Conservation (phyloP, 2,113 vertebrate species). For the Oncorhynchus mykiss region DNA sequence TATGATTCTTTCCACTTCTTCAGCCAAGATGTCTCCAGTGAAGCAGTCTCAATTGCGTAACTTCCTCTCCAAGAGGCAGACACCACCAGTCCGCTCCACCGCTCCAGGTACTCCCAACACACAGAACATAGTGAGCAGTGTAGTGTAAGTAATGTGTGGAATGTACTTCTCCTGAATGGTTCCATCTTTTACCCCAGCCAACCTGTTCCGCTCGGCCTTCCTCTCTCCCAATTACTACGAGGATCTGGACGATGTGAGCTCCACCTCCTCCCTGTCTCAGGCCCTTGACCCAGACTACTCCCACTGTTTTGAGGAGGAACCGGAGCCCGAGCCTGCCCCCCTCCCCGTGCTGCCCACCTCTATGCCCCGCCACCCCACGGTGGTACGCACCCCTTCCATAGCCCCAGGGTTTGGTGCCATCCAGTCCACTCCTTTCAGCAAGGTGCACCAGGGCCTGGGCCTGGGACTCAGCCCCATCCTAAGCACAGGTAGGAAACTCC, state of each 20-base stretch:
- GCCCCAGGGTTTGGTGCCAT: constrained; percentile 79
- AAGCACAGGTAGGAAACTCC: constrained; percentile 57
- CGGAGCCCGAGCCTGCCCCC: constrained; percentile 47
- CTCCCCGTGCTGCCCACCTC: constrained; percentile 29
- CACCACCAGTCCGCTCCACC: constrained; percentile 88
- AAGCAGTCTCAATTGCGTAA: constrained; percentile 91
- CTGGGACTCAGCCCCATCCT: constrained; percentile 63
- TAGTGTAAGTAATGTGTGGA: no score
- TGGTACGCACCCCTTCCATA: constrained; percentile 86
- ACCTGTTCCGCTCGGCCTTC: constrained; percentile 91
- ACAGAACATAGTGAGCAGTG: background rate
- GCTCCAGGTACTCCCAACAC: constrained; percentile 87
- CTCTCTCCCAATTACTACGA: constrained; percentile 89
- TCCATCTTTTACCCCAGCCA: constrained; percentile 72
- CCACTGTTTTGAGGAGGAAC: constrained; percentile 66
- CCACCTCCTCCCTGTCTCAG: constrained; percentile 85
- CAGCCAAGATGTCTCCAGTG: constrained; percentile 84
- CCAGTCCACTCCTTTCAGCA: constrained; percentile 76
- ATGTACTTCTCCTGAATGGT: background rate
- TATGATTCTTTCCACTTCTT: constrained; percentile 28
- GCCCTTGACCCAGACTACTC: constrained; percentile 79
- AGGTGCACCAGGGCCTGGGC: constrained; percentile 58
- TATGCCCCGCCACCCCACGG: constrained; percentile 78
- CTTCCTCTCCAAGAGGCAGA: constrained; percentile 93
- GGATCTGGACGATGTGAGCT: constrained; percentile 92